Percentiles rank a stretch among this genome's conserved stretches.
Evolutionary conservation across 64 coral and sea anemone species (phyloP).

Genomic region (Montipora foliosa): DNA sequence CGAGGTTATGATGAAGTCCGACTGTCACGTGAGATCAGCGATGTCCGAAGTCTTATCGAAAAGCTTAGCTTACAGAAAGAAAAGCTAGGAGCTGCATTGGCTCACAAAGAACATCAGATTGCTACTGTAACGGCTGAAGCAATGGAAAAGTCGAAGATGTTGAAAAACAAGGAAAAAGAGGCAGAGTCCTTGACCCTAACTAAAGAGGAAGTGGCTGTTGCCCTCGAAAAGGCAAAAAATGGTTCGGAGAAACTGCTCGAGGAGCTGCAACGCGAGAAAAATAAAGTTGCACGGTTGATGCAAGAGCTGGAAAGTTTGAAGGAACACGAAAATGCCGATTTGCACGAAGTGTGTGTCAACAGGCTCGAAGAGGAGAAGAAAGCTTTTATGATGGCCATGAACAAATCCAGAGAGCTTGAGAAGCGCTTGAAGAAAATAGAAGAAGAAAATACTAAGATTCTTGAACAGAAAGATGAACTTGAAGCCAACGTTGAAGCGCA

Average conservation of each 20-base stretch:
- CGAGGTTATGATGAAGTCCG: background rate
- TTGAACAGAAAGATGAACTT: background rate
- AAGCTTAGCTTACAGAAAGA: constrained; percentile 51
- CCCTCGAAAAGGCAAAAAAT: constrained; percentile 19
- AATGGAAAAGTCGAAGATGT: constrained; percentile 19
- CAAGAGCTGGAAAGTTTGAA: constrained; percentile 26
- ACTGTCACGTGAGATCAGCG: constrained; percentile 43
- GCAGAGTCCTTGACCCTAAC: constrained; percentile 38
- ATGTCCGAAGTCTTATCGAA: constrained; percentile 38
- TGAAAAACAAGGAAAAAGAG: constrained; percentile 37
- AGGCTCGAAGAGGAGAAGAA: constrained; percentile 40
- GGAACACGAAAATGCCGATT: constrained; percentile 8
- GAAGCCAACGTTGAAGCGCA: constrained; percentile 10
- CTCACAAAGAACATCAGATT: constrained; percentile 26
- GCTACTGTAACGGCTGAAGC: constrained; percentile 35
- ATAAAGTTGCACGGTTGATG: background rate
- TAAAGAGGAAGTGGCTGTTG: constrained; percentile 18
- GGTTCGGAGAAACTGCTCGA: constrained; percentile 22
- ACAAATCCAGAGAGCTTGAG: constrained; percentile 27
- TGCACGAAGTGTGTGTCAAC: background rate
- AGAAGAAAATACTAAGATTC: constrained; percentile 16
- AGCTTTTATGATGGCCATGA: constrained; percentile 20
- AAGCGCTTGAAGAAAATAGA: constrained; percentile 30
- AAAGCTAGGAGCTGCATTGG: constrained; percentile 30
- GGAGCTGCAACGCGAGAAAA: constrained; percentile 13